Percentiles rank a stretch among this genome's conserved stretches.
These are phyloP conservation scores for silkworm (Bombyx mori) DNA, from an alignment of 1,140 invertebrate genomes.

Conservation along the genomic window DNA sequence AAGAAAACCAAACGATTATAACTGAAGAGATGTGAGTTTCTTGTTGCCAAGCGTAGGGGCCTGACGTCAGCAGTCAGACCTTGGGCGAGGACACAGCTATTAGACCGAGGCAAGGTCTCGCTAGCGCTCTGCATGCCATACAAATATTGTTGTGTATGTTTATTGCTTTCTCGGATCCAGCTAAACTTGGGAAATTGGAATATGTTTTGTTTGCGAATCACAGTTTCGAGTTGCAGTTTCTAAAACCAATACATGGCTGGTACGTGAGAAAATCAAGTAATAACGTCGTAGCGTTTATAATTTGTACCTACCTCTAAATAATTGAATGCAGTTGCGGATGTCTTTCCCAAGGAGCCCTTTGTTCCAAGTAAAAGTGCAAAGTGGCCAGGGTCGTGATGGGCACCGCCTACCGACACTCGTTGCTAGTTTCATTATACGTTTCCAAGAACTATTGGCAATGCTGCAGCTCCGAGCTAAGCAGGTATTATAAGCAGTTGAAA, in stretches of 20 bases:
- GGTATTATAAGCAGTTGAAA: slow-evolving; percentile 16
- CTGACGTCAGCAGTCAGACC: slow-evolving; percentile 55
- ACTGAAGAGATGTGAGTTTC: slow-evolving; percentile 23
- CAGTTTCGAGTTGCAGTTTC: no score
- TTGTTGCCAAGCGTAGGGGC: slow-evolving; percentile 45
- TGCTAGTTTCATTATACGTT: slow-evolving; percentile 28
- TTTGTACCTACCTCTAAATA: no score
- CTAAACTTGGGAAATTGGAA: no score
- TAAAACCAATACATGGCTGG: no score
- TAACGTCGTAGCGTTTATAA: no score
- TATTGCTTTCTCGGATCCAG: no score
- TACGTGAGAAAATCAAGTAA: no score
- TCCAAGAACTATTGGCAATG: slow-evolving; percentile 27
- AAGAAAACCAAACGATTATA: background rate
- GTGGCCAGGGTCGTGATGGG: slow-evolving; percentile 2
- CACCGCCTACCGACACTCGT: slow-evolving; percentile 15
- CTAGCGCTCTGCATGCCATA: slow-evolving; percentile 46
- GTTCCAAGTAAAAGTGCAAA: slow-evolving; percentile 5
- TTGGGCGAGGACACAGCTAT: slow-evolving; percentile 56
- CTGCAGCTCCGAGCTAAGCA: slow-evolving; percentile 10
- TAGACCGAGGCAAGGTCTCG: slow-evolving; percentile 55
- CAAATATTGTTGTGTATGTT: slow-evolving; percentile 18
- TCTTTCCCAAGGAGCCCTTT: background rate
- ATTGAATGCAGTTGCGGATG: background rate
- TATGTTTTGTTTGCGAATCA: no score